Conservation (phyloP, 2,113 vertebrate genomes). For the Salvelinus sp. region DNA sequence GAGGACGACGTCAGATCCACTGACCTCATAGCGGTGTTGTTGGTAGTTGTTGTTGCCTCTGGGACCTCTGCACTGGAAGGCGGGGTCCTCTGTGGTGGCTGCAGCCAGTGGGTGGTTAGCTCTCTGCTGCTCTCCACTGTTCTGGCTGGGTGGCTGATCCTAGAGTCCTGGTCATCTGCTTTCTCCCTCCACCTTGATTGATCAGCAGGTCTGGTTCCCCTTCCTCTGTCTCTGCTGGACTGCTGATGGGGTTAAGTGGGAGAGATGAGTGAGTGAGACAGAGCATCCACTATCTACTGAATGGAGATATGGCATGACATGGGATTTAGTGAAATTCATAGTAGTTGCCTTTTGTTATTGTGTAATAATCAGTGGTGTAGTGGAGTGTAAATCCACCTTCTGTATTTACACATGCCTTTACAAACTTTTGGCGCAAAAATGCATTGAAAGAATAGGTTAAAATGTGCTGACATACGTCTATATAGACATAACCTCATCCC, state of each 20-base stretch:
- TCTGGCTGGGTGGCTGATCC: neutral
- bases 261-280: neutral
- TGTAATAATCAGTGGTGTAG: no score
- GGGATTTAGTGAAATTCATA: no score
- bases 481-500: no score
- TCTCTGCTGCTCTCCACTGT: neutral
- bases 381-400: no score
- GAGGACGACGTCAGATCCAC: constrained; percentile 56
- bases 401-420: no score
- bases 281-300: neutral
- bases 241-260: constrained; percentile 14
- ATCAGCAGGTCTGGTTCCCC: constrained; percentile 41
- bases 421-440: no score
- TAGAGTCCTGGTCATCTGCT: neutral
- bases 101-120: neutral
- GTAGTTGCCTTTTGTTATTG: no score
- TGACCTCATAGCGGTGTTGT: constrained; percentile 50
- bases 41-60: no score
- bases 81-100: neutral
- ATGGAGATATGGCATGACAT: no score
- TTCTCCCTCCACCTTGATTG: constrained; percentile 54
- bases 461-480: no score
- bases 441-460: no score
- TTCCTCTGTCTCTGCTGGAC: constrained; percentile 43
- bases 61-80: neutral